These are phyloP conservation scores for Apoderus coryli DNA, from an alignment of 2,888 invertebrate genomes.

Conservation along the genomic window DNA sequence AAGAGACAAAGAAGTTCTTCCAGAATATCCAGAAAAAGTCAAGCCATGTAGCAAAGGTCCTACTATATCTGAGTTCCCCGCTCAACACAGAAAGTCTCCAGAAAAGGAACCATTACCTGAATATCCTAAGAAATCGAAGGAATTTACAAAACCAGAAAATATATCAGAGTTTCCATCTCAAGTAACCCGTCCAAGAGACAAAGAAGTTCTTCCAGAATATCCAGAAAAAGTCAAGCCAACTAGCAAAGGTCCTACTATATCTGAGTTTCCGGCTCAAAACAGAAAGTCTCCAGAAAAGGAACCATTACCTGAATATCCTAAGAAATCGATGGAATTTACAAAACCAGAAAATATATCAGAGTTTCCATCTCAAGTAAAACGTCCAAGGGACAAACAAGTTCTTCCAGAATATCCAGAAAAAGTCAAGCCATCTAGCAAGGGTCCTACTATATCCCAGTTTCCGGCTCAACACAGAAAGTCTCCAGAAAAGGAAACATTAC, in stretches of 20 bases:
- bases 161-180: constrained; percentile 21
- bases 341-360: constrained; percentile 15
- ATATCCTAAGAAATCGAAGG: constrained; percentile 16
- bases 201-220: constrained; percentile 14
- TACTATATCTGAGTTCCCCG: constrained; percentile 17
- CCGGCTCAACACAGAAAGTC: constrained; percentile 21
- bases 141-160: constrained; percentile 13
- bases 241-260: constrained; percentile 12
- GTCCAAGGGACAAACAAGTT: constrained; percentile 16
- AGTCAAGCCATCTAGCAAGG: constrained; percentile 11
- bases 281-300: constrained; percentile 15
- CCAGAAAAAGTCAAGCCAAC: constrained; percentile 15
- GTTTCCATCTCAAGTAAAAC: constrained; percentile 18
- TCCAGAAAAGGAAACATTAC: constrained; percentile 18
- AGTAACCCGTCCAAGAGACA: constrained; percentile 15
- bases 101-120: constrained; percentile 17
- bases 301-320: constrained; percentile 9
- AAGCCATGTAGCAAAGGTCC: constrained; percentile 11
- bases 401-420: constrained; percentile 14
- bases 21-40: constrained; percentile 15
- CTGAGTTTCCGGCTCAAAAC: constrained; percentile 19
- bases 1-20: constrained; percentile 18
- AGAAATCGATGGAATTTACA: constrained; percentile 12
- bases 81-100: constrained; percentile 18
- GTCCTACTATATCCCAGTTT: constrained; percentile 15